Conservation (phyloP, 1,140 invertebrate species). For the Atta cephalotes region DNA sequence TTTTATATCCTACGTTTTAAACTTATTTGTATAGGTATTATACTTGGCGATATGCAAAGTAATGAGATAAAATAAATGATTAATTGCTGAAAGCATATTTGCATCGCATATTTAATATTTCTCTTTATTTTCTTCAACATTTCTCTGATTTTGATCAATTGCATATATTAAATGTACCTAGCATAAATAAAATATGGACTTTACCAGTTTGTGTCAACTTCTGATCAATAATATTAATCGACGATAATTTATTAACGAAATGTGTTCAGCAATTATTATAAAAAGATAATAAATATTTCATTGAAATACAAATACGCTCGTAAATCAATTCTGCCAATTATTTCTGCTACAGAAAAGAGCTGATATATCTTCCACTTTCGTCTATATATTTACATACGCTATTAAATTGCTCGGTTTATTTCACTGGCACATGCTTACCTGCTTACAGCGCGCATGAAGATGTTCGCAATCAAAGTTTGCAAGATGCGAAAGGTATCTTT, state of each 20-base stretch:
- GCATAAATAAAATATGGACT: constrained; percentile 3
- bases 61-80: constrained; percentile 10
- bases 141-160: constrained; percentile 18
- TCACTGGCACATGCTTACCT: neutral
- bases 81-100: constrained; percentile 1
- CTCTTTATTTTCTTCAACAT: constrained; percentile 8
- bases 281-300: constrained; percentile 17
- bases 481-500: neutral
- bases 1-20: constrained; percentile 20
- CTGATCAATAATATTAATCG: constrained; percentile 1
- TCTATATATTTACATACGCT: neutral
- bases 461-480: constrained; percentile 36
- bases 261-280: constrained; percentile 3
- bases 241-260: neutral
- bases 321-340: constrained; percentile 28
- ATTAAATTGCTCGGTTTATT: neutral
- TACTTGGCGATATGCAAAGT: neutral
- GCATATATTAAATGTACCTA: neutral
- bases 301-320: neutral
- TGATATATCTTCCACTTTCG: neutral
- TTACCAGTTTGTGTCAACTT: neutral
- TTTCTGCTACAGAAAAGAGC: neutral
- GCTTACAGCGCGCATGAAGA: neutral
- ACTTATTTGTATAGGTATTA: neutral
- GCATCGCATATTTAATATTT: neutral